phyloP scores from a whole-genome alignment of 2,888 invertebrate species.

The Rhingia campestris region DNA sequence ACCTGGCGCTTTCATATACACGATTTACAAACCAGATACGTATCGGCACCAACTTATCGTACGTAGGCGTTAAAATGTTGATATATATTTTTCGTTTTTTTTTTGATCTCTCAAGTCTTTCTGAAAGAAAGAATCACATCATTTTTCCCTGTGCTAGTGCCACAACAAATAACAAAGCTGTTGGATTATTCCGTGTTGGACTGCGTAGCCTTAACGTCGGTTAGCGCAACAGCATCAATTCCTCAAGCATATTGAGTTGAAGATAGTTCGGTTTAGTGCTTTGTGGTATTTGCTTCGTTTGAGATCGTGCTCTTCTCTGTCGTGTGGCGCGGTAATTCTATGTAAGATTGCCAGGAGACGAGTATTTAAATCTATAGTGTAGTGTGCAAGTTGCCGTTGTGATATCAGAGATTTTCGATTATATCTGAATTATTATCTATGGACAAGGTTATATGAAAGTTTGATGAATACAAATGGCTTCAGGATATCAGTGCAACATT shows the following conservation, averaged over 20 bases:
- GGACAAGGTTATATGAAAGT: constrained; percentile 1
- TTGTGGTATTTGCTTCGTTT: constrained; percentile 63
- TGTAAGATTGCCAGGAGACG: constrained; percentile 36
- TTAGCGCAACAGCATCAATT: constrained; percentile 62
- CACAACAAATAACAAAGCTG: constrained; percentile 69
- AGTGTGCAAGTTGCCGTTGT: constrained; percentile 16
- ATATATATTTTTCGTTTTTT: constrained; percentile 61
- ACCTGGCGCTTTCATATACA: constrained; percentile 69
- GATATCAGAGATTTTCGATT: constrained; percentile 22
- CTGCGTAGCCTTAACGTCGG: constrained; percentile 61
- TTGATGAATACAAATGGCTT: constrained; percentile 27
- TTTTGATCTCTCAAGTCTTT: constrained; percentile 64
- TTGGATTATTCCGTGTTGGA: constrained; percentile 71
- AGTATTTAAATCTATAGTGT: constrained; percentile 10
- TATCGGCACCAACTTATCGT: constrained; percentile 60
- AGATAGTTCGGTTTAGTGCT: constrained; percentile 49
- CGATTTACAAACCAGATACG: constrained; percentile 62
- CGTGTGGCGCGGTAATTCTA: constrained; percentile 44
- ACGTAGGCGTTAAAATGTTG: constrained; percentile 74
- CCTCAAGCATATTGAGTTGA: constrained; percentile 63
- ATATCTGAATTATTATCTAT: constrained; percentile 36
- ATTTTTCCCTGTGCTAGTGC: constrained; percentile 61
- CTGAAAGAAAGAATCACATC: constrained; percentile 70
- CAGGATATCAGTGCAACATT: constrained; percentile 11
- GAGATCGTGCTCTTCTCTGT: constrained; percentile 57